A percentile compares a stretch with the other conserved stretches of the same genome.
phyloP scores from a whole-genome alignment of 2,888 invertebrate species.

The Anticlea derivata region DNA sequence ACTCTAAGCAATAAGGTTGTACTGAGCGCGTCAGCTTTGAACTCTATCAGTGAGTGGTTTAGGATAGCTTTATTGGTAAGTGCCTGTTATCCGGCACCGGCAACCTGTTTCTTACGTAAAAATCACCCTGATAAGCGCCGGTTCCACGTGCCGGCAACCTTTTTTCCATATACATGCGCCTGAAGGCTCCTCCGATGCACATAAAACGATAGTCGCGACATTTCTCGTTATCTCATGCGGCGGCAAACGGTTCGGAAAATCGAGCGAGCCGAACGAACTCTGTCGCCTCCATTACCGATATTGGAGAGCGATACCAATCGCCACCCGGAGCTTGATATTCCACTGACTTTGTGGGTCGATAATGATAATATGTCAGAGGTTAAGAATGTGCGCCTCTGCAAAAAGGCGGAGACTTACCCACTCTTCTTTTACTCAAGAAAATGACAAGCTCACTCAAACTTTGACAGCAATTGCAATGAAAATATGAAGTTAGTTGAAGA shows the following conservation, averaged over 20 bases:
- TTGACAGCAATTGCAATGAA: too few relatives aligned
- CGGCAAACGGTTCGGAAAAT: slow-evolving; percentile 80
- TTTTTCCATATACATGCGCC: not conserved
- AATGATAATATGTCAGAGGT: not conserved
- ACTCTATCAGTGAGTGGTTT: too few relatives aligned
- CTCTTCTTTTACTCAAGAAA: too few relatives aligned
- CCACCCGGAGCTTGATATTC: slow-evolving; percentile 18
- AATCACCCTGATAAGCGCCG: too few relatives aligned
- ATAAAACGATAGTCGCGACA: slow-evolving; percentile 68
- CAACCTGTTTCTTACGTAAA: not conserved
- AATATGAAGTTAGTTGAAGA: too few relatives aligned
- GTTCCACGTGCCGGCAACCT: not conserved
- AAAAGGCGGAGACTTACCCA: too few relatives aligned
- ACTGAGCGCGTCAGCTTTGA: too few relatives aligned
- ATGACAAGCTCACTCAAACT: too few relatives aligned
- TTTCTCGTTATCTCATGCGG: slow-evolving; percentile 70
- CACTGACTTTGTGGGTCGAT: slow-evolving; percentile 14
- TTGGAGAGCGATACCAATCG: slow-evolving; percentile 57
- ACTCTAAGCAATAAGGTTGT: too few relatives aligned
- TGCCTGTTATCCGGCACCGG: not conserved
- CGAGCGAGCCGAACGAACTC: slow-evolving; percentile 70
- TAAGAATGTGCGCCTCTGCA: not conserved
- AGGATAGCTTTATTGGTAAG: not conserved
- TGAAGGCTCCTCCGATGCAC: slow-evolving; percentile 41
- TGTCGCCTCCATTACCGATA: slow-evolving; percentile 76